A percentile compares a stretch with the other conserved stretches of the same genome.
Conservation (phyloP, 1,140 invertebrate species). For the Drosophila chauvacae region DNA sequence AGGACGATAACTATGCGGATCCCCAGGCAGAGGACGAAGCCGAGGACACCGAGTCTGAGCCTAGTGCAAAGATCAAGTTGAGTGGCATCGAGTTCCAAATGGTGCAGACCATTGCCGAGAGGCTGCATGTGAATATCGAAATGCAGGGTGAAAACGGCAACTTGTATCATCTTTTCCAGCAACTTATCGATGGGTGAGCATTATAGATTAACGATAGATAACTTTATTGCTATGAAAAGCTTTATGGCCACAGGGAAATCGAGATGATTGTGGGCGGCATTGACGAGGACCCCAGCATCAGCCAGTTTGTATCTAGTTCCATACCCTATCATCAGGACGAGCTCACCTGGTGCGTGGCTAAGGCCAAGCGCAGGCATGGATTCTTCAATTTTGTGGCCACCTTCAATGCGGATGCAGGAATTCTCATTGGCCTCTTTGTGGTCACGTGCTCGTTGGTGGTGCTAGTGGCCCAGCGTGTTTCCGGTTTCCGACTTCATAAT, state of each 20-base stretch:
- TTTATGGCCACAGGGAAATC: constrained; percentile 52
- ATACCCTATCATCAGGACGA: constrained; percentile 78
- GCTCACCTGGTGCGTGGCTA: constrained; percentile 80
- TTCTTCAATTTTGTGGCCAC: constrained; percentile 76
- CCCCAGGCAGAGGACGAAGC: constrained; percentile 1
- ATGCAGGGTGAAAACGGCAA: constrained; percentile 72
- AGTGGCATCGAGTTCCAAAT: constrained; percentile 75
- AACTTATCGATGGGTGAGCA: constrained; percentile 75
- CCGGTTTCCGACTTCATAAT: constrained; percentile 12
- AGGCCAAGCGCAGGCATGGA: constrained; percentile 57
- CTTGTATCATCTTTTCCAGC: constrained; percentile 75
- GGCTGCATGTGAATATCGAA: constrained; percentile 67
- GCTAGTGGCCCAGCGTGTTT: constrained; percentile 45
- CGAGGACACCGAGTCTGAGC: background rate
- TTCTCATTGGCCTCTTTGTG: constrained; percentile 56
- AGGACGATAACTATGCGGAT: constrained; percentile 19
- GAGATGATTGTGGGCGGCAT: constrained; percentile 80
- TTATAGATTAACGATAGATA: background rate
- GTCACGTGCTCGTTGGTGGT: constrained; percentile 52
- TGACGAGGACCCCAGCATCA: constrained; percentile 78
- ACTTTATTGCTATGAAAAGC: background rate
- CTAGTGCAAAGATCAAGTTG: constrained; percentile 23
- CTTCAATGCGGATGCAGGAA: constrained; percentile 53
- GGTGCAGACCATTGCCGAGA: constrained; percentile 73
- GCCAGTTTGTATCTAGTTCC: constrained; percentile 75